Percentiles rank a stretch among this genome's conserved stretches.
phyloP scores from a whole-genome alignment of 2,888 invertebrate species.

The Eulithis testata region DNA sequence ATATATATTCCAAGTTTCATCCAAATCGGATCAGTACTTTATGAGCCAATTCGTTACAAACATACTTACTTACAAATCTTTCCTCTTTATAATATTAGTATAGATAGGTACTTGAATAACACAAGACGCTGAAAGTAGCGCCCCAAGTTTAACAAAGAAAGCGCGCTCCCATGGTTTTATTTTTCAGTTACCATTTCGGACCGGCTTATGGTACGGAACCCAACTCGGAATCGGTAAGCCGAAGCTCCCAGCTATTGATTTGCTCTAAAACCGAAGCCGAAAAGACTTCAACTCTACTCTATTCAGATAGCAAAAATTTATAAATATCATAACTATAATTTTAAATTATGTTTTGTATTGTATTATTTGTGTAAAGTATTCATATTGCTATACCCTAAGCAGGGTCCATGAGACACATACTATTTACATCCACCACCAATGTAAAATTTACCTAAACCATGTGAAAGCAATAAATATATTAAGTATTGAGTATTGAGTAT shows the following conservation, averaged over 20 bases:
- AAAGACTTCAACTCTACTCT: slow-evolving; percentile 32
- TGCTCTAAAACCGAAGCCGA: slow-evolving; percentile 41
- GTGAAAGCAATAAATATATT: no score
- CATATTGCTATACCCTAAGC: no score
- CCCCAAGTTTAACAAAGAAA: slow-evolving; percentile 35
- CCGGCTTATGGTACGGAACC: slow-evolving; percentile 52
- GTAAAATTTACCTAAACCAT: no score
- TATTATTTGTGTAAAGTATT: no score
- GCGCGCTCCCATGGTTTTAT: slow-evolving; percentile 58
- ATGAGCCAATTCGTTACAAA: no score
- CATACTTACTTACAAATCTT: no score
- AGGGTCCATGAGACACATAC: no score
- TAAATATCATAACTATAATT: slow-evolving; percentile 9
- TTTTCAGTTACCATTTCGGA: slow-evolving; percentile 62
- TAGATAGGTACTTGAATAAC: background rate
- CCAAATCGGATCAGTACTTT: no score
- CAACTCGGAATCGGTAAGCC: slow-evolving; percentile 54
- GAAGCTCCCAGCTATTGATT: slow-evolving; percentile 51
- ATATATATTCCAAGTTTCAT: no score
- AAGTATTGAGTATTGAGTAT: no score
- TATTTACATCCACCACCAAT: no score
- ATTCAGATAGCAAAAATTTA: slow-evolving; percentile 18
- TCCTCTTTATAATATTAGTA: background rate
- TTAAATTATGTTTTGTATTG: background rate
- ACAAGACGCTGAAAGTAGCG: slow-evolving; percentile 27